phyloP scores from a whole-genome alignment of 2,797 vertebrate genomes.

The Sorex maritimensis region DNA sequence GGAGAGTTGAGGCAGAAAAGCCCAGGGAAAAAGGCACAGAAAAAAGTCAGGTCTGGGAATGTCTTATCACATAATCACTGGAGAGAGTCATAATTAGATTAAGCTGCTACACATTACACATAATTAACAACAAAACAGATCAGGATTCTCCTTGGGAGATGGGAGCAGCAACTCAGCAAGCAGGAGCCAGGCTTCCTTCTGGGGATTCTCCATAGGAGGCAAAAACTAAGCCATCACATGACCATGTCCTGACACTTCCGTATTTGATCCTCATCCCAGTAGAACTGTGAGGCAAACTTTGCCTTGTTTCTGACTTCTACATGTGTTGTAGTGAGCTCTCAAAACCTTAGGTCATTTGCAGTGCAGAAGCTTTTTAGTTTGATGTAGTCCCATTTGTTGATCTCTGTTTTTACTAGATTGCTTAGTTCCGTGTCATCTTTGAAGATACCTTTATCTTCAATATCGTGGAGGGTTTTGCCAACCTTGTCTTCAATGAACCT shows the following conservation, averaged over 20 bases:
- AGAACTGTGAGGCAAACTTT: background rate
- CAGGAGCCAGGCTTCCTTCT: background rate
- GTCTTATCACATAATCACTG: slow-evolving; percentile 45
- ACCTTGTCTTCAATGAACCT: too few species aligned
- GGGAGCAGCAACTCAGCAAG: slow-evolving; percentile 19
- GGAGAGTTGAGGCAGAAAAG: slow-evolving; percentile 62
- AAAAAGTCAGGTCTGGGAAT: slow-evolving; percentile 53
- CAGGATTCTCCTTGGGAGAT: slow-evolving; percentile 47
- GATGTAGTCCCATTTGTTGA: too few species aligned
- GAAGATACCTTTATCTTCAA: too few species aligned
- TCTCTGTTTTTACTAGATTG: too few species aligned
- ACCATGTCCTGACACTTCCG: background rate
- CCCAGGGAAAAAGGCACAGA: slow-evolving; percentile 52
- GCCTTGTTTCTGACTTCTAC: background rate
- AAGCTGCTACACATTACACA: slow-evolving; percentile 35
- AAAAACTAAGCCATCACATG: background rate
- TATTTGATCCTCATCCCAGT: background rate
- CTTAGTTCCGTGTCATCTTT: too few species aligned
- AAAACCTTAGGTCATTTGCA: background rate
- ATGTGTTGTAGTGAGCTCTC: background rate
- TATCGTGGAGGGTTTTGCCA: too few species aligned
- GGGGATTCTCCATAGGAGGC: background rate
- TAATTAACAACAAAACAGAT: slow-evolving; percentile 66
- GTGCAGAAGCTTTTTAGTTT: too few species aligned
- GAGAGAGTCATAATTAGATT: slow-evolving; percentile 78